phyloP scores from a whole-genome alignment of 2,113 vertebrate genomes.

The Callaeas wilsoni region DNA sequence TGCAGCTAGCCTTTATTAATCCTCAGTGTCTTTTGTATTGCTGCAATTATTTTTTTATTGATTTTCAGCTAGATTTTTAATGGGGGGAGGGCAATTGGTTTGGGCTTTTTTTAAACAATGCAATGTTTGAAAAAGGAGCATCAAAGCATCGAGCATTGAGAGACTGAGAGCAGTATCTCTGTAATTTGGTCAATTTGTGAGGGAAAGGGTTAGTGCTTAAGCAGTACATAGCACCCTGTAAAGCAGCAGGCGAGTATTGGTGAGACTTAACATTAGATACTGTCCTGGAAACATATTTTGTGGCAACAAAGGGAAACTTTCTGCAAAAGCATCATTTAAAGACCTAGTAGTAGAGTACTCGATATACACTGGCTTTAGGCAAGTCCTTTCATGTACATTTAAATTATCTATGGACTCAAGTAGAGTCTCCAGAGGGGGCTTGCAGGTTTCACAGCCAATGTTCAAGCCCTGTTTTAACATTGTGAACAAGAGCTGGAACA shows the following conservation, averaged over 20 bases:
- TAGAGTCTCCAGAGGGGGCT: not conserved
- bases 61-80: not conserved
- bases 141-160: not conserved
- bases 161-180: not conserved
- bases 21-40: not conserved
- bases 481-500: slow-evolving; percentile 13
- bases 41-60: not conserved
- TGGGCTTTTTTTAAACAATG: not conserved
- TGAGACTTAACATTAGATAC: not conserved
- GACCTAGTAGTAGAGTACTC: not conserved
- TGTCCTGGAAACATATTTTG: slow-evolving; percentile 8
- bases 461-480: not conserved
- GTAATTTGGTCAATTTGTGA: not conserved
- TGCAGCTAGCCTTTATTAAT: not conserved
- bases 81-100: not conserved
- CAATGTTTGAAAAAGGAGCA: not conserved
- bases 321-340: not conserved
- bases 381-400: slow-evolving; percentile 48
- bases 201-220: not conserved
- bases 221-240: not conserved
- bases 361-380: slow-evolving; percentile 18
- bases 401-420: slow-evolving; percentile 51
- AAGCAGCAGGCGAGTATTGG: not conserved
- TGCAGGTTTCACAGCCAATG: not conserved
- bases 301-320: not conserved